A percentile compares a stretch with the other conserved stretches of the same genome.
phyloP scores from a whole-genome alignment of 2,888 invertebrate genomes.

The Taphrorychus bicolor region DNA sequence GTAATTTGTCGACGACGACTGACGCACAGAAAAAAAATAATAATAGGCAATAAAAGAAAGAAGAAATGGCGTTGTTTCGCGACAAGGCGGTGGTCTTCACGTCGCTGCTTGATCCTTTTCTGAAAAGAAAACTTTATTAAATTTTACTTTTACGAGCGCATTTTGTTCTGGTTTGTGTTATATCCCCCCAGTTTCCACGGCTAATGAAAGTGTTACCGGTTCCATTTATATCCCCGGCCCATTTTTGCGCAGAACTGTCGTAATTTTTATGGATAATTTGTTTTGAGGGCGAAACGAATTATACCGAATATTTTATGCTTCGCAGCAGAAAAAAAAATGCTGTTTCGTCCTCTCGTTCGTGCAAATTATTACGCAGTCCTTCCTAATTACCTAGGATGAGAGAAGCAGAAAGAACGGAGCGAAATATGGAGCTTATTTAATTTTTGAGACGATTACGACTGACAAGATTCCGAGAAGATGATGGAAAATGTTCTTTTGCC shows the following conservation, averaged over 20 bases:
- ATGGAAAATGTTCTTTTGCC: not conserved
- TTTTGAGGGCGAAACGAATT: slow-evolving; percentile 39
- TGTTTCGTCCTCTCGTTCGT: slow-evolving; percentile 24
- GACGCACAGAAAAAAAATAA: slow-evolving; percentile 29
- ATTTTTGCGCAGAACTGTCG: slow-evolving; percentile 36
- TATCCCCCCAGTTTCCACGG: slow-evolving; percentile 35
- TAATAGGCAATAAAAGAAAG: slow-evolving; percentile 41
- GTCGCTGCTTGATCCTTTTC: slow-evolving; percentile 35
- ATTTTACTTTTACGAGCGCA: slow-evolving; percentile 41
- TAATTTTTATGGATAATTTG: slow-evolving; percentile 42
- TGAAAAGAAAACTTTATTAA: slow-evolving; percentile 42
- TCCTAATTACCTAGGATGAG: slow-evolving; percentile 23
- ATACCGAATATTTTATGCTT: slow-evolving; percentile 37
- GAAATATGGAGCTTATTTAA: slow-evolving; percentile 15
- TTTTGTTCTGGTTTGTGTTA: slow-evolving; percentile 43
- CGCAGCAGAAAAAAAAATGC: slow-evolving; percentile 18
- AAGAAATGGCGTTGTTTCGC: slow-evolving; percentile 35
- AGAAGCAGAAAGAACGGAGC: slow-evolving; percentile 6
- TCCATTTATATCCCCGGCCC: slow-evolving; percentile 33
- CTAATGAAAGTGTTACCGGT: slow-evolving; percentile 42
- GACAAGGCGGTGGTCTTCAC: slow-evolving; percentile 35
- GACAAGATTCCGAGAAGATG: not conserved
- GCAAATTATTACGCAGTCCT: slow-evolving; percentile 27
- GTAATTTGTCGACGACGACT: slow-evolving; percentile 28
- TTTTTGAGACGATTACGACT: slow-evolving; percentile 3